These are phyloP conservation scores for Poecilia velifera DNA, from an alignment of 2,797 vertebrate genomes.

Conservation along the genomic window DNA sequence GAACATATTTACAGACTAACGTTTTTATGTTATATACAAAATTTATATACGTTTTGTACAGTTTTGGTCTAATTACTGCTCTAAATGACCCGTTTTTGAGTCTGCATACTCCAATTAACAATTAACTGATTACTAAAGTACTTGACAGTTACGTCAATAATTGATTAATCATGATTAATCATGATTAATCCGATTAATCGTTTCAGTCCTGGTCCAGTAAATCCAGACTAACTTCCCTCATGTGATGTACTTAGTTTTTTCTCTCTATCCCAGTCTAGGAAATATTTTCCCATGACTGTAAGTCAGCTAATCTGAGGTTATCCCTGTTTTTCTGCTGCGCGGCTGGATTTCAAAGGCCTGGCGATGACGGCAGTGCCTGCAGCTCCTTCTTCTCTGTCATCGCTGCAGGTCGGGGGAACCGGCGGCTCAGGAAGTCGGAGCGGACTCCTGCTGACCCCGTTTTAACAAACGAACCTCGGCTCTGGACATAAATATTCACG, in stretches of 20 bases:
- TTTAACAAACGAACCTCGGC: slow-evolving; percentile 32
- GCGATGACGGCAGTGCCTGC: slow-evolving; percentile 68
- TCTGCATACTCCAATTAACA: no score
- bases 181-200: no score
- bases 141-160: no score
- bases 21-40: no score
- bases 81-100: no score
- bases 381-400: slow-evolving; percentile 70
- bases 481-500: slow-evolving; percentile 18
- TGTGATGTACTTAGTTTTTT: background rate
- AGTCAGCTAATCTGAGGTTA: background rate
- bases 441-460: slow-evolving; percentile 44
- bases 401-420: slow-evolving; percentile 71
- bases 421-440: slow-evolving; percentile 72
- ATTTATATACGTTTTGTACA: no score
- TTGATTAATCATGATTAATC: no score
- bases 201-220: no score
- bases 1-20: no score
- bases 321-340: slow-evolving; percentile 32
- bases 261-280: background rate
- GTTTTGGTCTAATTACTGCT: no score
- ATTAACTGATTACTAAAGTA: no score
- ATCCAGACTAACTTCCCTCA: background rate
- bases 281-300: background rate
- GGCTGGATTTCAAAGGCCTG: slow-evolving; percentile 58